A percentile compares a stretch with the other conserved stretches of the same genome.
Conservation (phyloP, 2,888 invertebrate species). For the Thera britannica region DNA sequence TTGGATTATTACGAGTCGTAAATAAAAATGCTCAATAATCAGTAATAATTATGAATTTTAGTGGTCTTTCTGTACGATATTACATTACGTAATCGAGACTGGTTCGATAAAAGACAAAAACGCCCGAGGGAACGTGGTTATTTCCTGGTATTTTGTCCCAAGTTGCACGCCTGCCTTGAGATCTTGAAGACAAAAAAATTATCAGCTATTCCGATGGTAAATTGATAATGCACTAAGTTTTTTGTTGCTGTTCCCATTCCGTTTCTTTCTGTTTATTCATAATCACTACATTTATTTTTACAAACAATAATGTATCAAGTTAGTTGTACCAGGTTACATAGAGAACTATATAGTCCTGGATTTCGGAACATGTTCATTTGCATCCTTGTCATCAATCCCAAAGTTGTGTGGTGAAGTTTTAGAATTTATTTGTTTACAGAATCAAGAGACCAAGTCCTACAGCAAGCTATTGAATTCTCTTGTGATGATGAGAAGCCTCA, state of each 20-base stretch:
- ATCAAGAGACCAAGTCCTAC: conserved; percentile 74
- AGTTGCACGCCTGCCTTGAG: conserved; percentile 83
- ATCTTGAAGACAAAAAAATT: conserved; percentile 79
- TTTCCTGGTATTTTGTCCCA: conserved; percentile 77
- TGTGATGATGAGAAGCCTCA: conserved; percentile 76
- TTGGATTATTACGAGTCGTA: conserved; percentile 81
- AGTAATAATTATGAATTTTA: conserved; percentile 61
- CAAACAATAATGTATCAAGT: conserved; percentile 3
- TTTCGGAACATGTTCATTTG: conserved; percentile 29
- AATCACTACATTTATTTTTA: conserved; percentile 12
- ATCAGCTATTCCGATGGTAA: conserved; percentile 76
- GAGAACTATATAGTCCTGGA: conserved; percentile 16
- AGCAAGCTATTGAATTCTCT: conserved; percentile 72
- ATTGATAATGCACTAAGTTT: conserved; percentile 82
- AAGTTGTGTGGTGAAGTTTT: not conserved
- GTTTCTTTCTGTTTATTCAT: conserved; percentile 34
- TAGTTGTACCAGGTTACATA: conserved; percentile 63
- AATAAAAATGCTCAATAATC: conserved; percentile 79
- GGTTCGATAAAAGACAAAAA: conserved; percentile 54
- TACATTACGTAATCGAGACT: conserved; percentile 54
- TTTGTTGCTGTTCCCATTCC: conserved; percentile 51
- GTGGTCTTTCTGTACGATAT: conserved; percentile 62
- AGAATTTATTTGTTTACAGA: conserved; percentile 72
- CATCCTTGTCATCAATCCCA: not conserved
- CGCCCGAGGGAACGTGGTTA: conserved; percentile 58